Base-by-base conservation (phyloP, 2,113 vertebrate genomes). In the Orientallactaga bullata region DNA sequence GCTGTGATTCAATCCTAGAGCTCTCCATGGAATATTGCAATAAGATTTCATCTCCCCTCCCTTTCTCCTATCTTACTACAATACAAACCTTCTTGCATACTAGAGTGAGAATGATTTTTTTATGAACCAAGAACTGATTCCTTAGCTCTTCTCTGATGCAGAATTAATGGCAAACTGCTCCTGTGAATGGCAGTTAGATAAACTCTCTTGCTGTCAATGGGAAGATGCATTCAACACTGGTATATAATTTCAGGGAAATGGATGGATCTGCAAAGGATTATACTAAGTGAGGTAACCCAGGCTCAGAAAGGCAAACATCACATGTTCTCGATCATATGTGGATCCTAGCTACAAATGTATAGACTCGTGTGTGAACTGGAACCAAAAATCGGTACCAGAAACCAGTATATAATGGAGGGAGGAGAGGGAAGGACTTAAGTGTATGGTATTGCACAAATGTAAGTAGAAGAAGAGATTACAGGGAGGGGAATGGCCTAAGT, bases 161-260 rank as follows among this genome's bases (percentile, higher is more conserved):
- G 66, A 88, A 72, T 55, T 26, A 85, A 42, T n/a, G 71, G 28
- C 61, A n/a, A 71, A 58, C 11, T 17, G 20, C 66, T 28, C 12
- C 2, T 0, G 0, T 37, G 24, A 13, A 39, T 3, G 18, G 5
- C 1, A 12, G 6, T n/a, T 2, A 17, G 20, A 6, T 5, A 35
- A 7, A 6, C 15, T 72, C 12, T 47, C 30, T 72, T 71, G 3
- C 3, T 35, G 9, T 7, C 7, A 2, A 47, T 30, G 28, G 35
- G 24, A 92, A 61, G 3, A 7, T 3, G 68, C 20, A 30, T 17
- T 42, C 55, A 69, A 35, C 30, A 30, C 20, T 28, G n/a, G 55
- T 55, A 55, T 13, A 55, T n/a, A n/a, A n/a, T 15, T 16, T 10
- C 60, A 61, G 26, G n/a, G 15, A 16, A 77, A n/a, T n/a, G n/a